Conservation (phyloP, 2,797 vertebrate genomes). For the Astyanax mexicanus region DNA sequence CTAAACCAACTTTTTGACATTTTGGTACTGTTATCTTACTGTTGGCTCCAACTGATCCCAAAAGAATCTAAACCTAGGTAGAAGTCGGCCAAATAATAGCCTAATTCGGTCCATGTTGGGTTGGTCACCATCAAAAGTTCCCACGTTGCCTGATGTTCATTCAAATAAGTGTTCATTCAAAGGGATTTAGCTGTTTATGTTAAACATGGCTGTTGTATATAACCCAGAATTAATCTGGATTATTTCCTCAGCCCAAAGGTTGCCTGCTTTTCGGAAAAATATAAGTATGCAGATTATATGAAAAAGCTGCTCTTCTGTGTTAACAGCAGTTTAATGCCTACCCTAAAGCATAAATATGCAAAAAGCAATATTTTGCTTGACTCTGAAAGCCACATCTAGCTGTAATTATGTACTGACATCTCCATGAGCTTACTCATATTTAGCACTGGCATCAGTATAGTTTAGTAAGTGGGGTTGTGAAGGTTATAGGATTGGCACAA, state of each 20-base stretch:
- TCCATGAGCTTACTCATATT: constrained; percentile 30
- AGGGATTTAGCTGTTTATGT: no score
- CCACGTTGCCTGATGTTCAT: no score
- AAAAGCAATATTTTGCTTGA: constrained; percentile 11
- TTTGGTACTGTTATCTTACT: no score
- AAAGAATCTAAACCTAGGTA: no score
- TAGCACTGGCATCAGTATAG: not conserved
- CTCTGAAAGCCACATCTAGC: constrained; percentile 16
- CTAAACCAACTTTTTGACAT: no score
- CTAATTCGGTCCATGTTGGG: no score
- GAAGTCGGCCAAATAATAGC: no score
- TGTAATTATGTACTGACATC: constrained; percentile 41
- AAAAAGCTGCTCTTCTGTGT: constrained; percentile 24
- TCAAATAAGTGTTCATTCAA: no score
- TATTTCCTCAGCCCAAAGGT: constrained; percentile 5
- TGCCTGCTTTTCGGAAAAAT: constrained; percentile 10
- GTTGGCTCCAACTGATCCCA: no score
- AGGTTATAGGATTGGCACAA: constrained; percentile 29
- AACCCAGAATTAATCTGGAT: constrained; percentile 27
- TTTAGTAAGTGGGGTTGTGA: constrained; percentile 22
- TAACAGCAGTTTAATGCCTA: constrained; percentile 37
- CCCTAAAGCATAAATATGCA: constrained; percentile 40
- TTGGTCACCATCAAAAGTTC: no score
- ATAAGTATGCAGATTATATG: constrained; percentile 49
- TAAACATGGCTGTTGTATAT: not conserved